Evolutionary conservation across 2,113 vertebrate species (phyloP), one percentile per base, ranked within the genome.

Genomic region (Pardalotus punctatus): DNA sequence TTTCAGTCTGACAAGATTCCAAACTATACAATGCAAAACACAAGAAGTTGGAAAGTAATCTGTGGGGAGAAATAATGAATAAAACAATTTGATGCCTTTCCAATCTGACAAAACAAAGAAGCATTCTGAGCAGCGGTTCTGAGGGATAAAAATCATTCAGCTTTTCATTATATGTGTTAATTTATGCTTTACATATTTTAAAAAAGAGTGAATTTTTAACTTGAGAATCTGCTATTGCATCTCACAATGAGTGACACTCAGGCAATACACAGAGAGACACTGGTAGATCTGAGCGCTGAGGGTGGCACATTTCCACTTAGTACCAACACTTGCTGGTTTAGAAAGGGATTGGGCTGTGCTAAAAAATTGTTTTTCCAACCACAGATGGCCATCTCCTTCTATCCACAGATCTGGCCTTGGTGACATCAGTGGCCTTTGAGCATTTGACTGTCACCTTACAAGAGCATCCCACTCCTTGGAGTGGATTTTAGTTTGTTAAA

Each of bases 21-120:
- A 81, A 86, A 66, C 50, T 47, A n/a, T 36, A 47, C 51, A 85
- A 61, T 42, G 23, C 36, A 80, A 90, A 86, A 66, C 53, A 80
- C 54, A 38, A 1, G 0, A 88, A 81, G 42, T 47, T 90, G 86
- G 76, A 78, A 90, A 88, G 40, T 36, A 81, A 84, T 38, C 83
- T 81, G 23, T 43, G 31, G 91, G 67, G 80, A 93, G n/a, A 96
- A 94, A 93, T 81, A 78, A 94, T 78, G 72, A 83, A 96, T 92
- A 91, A 96, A 95, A 92, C 60, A 92, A 95, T 90, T 86, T 84
- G 67, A 93, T 88, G 83, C 24, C 21, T 93, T 93, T 92, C 88
- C 86, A 92, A 86, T 48, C 38, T 91, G 86, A 81, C 76, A 88
- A 96, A 97, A 95, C 82, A 94, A 96, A 94, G 79, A 88, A 86